Conservation (phyloP, 2,797 vertebrate species). For the Mormyrops attenuatus region DNA sequence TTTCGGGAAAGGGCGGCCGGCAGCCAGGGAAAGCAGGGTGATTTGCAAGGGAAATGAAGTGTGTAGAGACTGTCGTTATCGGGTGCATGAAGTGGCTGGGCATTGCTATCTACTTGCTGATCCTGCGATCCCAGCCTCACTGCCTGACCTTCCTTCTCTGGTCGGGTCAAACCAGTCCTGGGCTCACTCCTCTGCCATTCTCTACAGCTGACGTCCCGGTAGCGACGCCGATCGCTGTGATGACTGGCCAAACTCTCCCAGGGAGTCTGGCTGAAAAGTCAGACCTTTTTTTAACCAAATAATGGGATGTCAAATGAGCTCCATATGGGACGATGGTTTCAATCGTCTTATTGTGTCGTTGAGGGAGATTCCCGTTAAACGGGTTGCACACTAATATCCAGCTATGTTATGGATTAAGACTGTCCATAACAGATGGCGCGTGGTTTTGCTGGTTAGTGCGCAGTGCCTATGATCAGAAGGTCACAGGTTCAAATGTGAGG, state of each 20-base stretch:
- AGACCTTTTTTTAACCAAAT: not conserved
- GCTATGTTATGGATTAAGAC: not conserved
- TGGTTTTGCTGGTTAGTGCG: not conserved
- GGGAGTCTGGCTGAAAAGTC: slow-evolving; percentile 1
- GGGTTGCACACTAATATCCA: not conserved
- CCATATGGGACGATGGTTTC: not conserved
- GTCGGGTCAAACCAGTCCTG: not conserved
- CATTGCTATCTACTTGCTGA: not conserved
- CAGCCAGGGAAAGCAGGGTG: slow-evolving; percentile 10
- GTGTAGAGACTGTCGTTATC: slow-evolving; percentile 36
- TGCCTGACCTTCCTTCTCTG: not conserved
- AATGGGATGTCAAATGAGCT: slow-evolving; percentile 35
- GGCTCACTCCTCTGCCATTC: not conserved
- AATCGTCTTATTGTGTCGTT: not conserved
- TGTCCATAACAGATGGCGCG: not conserved
- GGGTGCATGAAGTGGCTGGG: slow-evolving; percentile 8
- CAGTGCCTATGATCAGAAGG: not conserved
- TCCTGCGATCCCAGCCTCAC: not conserved
- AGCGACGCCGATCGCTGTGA: not conserved
- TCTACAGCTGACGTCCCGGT: not conserved
- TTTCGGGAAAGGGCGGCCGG: not conserved
- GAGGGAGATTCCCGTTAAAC: not conserved
- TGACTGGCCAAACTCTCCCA: not conserved
- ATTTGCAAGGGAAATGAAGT: slow-evolving; percentile 51
- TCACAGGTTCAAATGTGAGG: not conserved